Conservation (phyloP, 2,113 vertebrate species). For the Saimiri boliviensis region DNA sequence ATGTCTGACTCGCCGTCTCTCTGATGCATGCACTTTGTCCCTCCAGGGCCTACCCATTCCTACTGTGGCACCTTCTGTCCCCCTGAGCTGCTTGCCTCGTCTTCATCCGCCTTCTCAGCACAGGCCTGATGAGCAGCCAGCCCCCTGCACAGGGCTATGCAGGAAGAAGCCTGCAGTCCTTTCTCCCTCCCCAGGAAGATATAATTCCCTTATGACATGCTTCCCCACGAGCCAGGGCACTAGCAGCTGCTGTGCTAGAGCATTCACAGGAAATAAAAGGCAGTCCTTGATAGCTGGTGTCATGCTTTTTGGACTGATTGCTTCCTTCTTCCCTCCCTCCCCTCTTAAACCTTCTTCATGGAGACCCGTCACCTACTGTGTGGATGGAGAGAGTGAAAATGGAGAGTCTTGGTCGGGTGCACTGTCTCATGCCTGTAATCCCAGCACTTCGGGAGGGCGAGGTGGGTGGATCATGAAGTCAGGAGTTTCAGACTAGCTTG, state of each 20-base stretch:
- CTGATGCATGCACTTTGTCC: too few relatives aligned
- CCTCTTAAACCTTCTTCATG: too few relatives aligned
- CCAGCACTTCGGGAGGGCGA: too few relatives aligned
- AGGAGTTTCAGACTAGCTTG: too few relatives aligned
- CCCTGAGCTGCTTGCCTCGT: background rate
- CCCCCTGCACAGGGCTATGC: background rate
- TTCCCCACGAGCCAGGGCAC: background rate
- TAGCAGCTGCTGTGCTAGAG: accelerated
- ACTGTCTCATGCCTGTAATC: too few relatives aligned
- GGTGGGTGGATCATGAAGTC: too few relatives aligned
- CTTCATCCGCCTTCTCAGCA: background rate
- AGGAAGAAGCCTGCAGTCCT: background rate
- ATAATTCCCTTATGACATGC: background rate
- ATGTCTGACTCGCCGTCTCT: too few relatives aligned
- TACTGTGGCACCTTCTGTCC: background rate
- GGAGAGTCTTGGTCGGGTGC: background rate
- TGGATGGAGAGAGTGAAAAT: background rate
- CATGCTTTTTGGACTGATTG: too few relatives aligned
- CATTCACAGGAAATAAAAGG: background rate
- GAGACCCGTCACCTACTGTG: background rate
- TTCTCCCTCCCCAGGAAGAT: background rate
- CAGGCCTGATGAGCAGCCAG: too few relatives aligned
- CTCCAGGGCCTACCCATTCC: background rate
- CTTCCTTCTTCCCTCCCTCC: background rate
- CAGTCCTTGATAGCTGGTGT: background rate